phyloP scores from a whole-genome alignment of 2,797 vertebrate species.

The Gymnoscopelus braueri region DNA sequence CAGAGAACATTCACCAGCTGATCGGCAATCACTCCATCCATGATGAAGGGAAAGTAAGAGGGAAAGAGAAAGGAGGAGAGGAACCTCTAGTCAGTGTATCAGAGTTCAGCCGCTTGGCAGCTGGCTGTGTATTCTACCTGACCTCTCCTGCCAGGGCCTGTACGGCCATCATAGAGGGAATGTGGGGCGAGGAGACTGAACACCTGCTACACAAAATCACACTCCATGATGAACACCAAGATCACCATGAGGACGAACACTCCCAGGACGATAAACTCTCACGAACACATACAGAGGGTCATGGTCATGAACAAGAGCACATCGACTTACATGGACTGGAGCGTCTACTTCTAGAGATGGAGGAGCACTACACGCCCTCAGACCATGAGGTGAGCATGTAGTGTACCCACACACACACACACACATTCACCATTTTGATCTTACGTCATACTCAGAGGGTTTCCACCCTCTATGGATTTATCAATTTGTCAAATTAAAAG shows the following conservation, averaged over 20 bases:
- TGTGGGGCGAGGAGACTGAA: conserved; percentile 66
- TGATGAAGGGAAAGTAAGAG: conserved; percentile 6
- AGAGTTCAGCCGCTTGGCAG: conserved; percentile 66
- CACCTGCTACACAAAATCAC: conserved; percentile 62
- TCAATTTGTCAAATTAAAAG: no score
- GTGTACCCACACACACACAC: no score
- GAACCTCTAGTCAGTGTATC: conserved; percentile 43
- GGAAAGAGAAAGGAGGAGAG: background rate
- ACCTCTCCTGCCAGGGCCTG: conserved; percentile 67
- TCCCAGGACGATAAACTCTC: no score
- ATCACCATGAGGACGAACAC: background rate
- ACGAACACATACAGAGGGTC: no score
- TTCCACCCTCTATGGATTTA: no score
- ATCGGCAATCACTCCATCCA: conserved; percentile 47
- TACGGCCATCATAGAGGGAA: conserved; percentile 36
- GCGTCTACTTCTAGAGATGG: conserved; percentile 61
- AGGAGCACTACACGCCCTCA: conserved; percentile 60
- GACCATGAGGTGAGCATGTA: conserved; percentile 52
- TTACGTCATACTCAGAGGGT: background rate
- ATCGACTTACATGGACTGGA: conserved; percentile 46
- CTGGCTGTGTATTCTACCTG: conserved; percentile 73
- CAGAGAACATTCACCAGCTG: conserved; percentile 69
- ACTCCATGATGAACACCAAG: conserved; percentile 30
- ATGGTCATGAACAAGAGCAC: conserved; percentile 2
- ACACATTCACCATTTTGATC: background rate